Base-by-base conservation (phyloP, 2,113 vertebrate species). In the Leucoraja erinaceus region DNA sequence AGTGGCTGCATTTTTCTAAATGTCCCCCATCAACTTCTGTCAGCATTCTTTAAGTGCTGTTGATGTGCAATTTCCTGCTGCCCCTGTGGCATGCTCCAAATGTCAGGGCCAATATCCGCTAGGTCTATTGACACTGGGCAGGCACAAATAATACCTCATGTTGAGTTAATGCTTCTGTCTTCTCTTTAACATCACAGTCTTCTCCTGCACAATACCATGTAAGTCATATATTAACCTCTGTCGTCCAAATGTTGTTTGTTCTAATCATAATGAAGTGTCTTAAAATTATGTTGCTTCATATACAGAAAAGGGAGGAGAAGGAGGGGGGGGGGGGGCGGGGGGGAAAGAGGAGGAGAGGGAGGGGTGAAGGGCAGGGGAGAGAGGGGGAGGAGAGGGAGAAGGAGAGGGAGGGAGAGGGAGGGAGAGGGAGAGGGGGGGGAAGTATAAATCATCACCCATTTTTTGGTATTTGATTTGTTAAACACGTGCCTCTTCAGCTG, bases 31-130 rank as follows among this genome's bases (percentile, higher is more conserved):
- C 83, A 88, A 14, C 59, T 63, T 88, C 6, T 63, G 56, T 31
- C 59, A 88, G 83, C 83, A 88, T 66, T n/a, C 4, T 88, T 18
- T 88, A 88, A 88, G 59, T n/a, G 11, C 11, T 31, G 28, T n/a
- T 63, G 83, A n/a, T 86, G 28, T 86, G 81, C 10, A 86, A 86
- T 86, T 86, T 63, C 56, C 56, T 86, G 83, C 5, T 63, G 83
- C 59, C 11, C 28, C 59, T 16, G 28, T 88, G 12, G 83, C 28
- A 63, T 63, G 83, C 56, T 31, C 4, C 59, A 31, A 4, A 12
- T 88, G 83, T 66, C 83, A 86, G n/a, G 83, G 1, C 56, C 59
- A 86, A 31, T 86, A 63, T 63, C 11, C 16, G 11, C 59, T 31
- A 31, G 28, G 59, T 1, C n/a, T 63, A 63, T 14, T 88, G 11